Conservation (phyloP, 2,113 vertebrate genomes). For the Pantherophis guttatus region DNA sequence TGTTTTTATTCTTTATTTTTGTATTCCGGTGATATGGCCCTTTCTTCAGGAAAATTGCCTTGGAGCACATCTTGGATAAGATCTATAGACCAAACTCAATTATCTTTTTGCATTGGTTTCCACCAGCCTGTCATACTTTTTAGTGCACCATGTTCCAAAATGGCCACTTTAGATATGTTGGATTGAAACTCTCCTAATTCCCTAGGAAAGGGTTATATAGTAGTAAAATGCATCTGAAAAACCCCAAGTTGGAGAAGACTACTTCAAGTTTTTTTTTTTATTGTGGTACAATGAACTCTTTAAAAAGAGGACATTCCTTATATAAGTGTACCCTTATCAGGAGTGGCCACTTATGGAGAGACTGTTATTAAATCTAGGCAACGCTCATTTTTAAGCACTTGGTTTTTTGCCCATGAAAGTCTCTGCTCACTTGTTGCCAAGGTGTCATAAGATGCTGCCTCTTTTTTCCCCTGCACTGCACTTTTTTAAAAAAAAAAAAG, state of each 20-base stretch:
- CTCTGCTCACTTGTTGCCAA: neutral
- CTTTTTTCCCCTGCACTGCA: neutral
- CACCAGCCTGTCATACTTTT: neutral
- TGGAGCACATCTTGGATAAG: fast-evolving
- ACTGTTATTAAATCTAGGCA: neutral
- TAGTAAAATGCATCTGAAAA: neutral
- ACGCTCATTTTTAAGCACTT: neutral
- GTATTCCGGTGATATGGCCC: neutral
- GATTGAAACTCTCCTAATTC: neutral
- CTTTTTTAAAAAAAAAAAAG: neutral
- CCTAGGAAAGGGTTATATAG: neutral
- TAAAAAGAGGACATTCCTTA: conserved; percentile 6
- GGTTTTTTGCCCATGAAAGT: neutral
- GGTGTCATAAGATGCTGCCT: neutral
- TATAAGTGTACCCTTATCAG: neutral
- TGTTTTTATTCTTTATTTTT: neutral
- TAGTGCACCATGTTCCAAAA: neutral
- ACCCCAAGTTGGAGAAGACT: neutral
- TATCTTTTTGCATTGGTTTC: neutral
- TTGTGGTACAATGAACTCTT: neutral
- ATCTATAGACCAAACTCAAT: neutral
- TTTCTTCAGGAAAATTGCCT: conserved; percentile 7
- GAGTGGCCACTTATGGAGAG: neutral
- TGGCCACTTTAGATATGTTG: neutral
- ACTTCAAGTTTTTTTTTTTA: neutral